Evolutionary conservation across 2,113 vertebrate genomes (phyloP).

Genomic region (Xenopus borealis): DNA sequence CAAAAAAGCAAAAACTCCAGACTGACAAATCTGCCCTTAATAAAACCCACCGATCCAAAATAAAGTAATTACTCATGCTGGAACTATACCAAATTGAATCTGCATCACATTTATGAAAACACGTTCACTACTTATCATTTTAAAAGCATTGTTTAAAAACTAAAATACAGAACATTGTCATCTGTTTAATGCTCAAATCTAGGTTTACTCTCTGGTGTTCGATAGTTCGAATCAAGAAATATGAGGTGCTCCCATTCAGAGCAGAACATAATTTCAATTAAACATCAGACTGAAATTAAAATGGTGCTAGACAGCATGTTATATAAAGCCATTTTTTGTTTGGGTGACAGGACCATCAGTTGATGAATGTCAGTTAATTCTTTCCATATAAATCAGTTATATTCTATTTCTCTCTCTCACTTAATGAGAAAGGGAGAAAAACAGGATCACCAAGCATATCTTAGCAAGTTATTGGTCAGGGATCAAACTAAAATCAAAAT

Average conservation of each 20-base stretch:
- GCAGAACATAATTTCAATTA: conserved; percentile 32
- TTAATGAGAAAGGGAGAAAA: conserved; percentile 15
- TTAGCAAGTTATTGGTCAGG: conserved; percentile 20
- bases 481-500: conserved; percentile 11
- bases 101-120: conserved; percentile 53
- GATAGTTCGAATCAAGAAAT: conserved; percentile 45
- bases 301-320: background rate
- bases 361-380: background rate
- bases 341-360: background rate
- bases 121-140: conserved; percentile 53
- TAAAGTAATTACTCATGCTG: conserved; percentile 49
- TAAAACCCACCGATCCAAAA: conserved; percentile 48
- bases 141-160: conserved; percentile 46
- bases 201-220: conserved; percentile 31
- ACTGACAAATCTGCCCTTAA: conserved; percentile 4
- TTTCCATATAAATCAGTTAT: conserved; percentile 30
- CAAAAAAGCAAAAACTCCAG: background rate
- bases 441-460: conserved; percentile 16
- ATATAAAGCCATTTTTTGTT: conserved; percentile 8
- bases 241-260: background rate
- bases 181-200: conserved; percentile 36
- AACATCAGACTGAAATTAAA: conserved; percentile 13
- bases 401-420: conserved; percentile 12
- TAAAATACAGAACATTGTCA: conserved; percentile 43
- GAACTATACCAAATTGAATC: conserved; percentile 50